These are phyloP conservation scores for Pilophorus perplexus DNA, from an alignment of 2,888 invertebrate genomes.

Conservation along the genomic window DNA sequence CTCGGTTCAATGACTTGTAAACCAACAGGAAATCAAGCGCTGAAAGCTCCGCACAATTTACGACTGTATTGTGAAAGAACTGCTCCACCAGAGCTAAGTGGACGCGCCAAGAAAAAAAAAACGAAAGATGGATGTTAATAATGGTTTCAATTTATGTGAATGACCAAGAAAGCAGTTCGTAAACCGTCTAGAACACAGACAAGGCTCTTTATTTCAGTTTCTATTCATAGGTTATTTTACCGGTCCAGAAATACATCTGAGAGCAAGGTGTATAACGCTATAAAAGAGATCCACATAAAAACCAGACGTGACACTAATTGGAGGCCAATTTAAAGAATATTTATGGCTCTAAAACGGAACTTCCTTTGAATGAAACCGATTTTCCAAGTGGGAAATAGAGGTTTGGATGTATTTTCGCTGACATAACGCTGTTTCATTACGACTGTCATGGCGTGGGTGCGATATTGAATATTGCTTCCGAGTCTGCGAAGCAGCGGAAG, in stretches of 20 bases:
- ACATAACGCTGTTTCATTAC: too few species aligned
- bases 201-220: constrained; percentile 21
- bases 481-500: too few species aligned
- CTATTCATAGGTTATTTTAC: constrained; percentile 23
- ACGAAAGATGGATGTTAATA: constrained; percentile 16
- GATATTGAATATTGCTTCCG: too few species aligned
- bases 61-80: too few species aligned
- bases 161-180: constrained; percentile 7
- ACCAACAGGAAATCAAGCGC: too few species aligned
- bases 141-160: constrained; percentile 32
- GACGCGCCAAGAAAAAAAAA: not conserved
- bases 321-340: constrained; percentile 28
- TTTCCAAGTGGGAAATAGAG: too few species aligned
- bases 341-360: constrained; percentile 11
- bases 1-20: too few species aligned
- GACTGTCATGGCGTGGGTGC: too few species aligned
- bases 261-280: constrained; percentile 20
- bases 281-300: constrained; percentile 26
- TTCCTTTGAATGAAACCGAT: too few species aligned
- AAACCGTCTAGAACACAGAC: not conserved
- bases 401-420: too few species aligned
- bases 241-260: constrained; percentile 13
- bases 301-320: constrained; percentile 31
- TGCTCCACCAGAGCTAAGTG: constrained; percentile 4
- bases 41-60: too few species aligned